phyloP scores from a whole-genome alignment of 53 echinoderm and acorn worm species.

The Apostichopus leukothele region DNA sequence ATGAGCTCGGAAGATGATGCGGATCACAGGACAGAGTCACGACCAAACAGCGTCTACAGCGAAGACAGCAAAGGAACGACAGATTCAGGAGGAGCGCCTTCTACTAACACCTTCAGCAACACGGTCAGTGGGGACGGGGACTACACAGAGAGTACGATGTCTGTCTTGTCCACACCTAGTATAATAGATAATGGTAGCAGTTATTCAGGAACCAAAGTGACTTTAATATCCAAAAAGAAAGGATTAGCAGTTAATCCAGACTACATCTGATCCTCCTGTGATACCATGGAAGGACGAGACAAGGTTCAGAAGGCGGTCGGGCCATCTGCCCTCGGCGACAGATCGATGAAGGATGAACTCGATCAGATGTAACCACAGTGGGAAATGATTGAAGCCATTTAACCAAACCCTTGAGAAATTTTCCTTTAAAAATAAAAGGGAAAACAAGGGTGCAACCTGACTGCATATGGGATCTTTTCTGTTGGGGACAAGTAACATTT shows the following conservation, averaged over 20 bases:
- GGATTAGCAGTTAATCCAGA: slow-evolving; percentile 88
- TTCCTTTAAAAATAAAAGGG: too few relatives aligned
- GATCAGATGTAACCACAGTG: too few relatives aligned
- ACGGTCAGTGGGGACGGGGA: slow-evolving; percentile 40
- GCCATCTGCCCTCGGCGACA: too few relatives aligned
- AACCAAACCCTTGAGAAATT: too few relatives aligned
- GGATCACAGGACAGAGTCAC: slow-evolving; percentile 60
- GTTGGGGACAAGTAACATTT: too few relatives aligned
- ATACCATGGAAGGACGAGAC: too few relatives aligned
- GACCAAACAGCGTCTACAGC: slow-evolving; percentile 91
- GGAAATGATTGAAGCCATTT: too few relatives aligned
- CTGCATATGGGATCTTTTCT: too few relatives aligned
- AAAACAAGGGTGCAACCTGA: too few relatives aligned
- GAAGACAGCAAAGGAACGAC: slow-evolving; percentile 78
- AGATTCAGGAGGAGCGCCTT: slow-evolving; percentile 58
- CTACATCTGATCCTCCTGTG: slow-evolving; percentile 67
- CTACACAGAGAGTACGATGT: slow-evolving; percentile 35
- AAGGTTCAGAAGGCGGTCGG: too few relatives aligned
- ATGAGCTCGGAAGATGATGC: slow-evolving; percentile 71
- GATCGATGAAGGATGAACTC: too few relatives aligned
- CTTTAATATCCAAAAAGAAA: slow-evolving; percentile 65
- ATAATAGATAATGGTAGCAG: slow-evolving; percentile 48
- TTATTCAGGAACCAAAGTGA: slow-evolving; percentile 43
- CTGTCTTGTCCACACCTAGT: slow-evolving; percentile 38
- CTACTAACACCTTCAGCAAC: slow-evolving; percentile 43